Percentiles rank a stretch among this genome's conserved stretches.
These are phyloP conservation scores for Mactromeris polynyma DNA, from an alignment of 2,888 invertebrate species.

Conservation along the genomic window DNA sequence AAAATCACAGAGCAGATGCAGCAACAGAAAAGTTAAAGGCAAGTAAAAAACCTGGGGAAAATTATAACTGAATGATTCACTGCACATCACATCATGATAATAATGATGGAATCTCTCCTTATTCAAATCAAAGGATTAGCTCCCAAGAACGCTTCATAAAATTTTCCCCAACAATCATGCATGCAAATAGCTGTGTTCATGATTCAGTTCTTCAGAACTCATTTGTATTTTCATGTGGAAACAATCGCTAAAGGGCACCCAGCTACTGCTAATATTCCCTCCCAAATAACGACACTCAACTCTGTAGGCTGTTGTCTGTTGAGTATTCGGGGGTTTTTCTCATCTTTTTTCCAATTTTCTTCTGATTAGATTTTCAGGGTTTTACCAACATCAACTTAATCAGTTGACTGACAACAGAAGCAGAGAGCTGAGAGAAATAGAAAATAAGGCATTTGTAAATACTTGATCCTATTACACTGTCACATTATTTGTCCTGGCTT, in stretches of 20 bases:
- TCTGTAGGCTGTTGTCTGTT: not conserved
- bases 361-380: conserved; percentile 41
- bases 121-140: conserved; percentile 1
- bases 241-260: not conserved
- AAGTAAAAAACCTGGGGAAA: not conserved
- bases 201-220: not conserved
- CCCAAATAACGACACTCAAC: not conserved
- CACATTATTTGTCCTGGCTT: not conserved
- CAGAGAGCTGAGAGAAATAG: not conserved
- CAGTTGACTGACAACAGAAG: conserved; percentile 33
- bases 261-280: not conserved
- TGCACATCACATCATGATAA: not conserved
- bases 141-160: not conserved
- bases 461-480: conserved; percentile 33
- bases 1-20: not conserved
- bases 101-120: not conserved
- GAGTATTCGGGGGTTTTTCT: conserved; percentile 15
- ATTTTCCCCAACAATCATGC: not conserved
- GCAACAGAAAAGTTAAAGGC: not conserved
- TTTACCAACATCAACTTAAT: conserved; percentile 41
- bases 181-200: conserved; percentile 14
- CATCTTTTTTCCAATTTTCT: conserved; percentile 35
- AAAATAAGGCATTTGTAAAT: conserved; percentile 32
- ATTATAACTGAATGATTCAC: not conserved
- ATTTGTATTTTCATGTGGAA: conserved; percentile 15